Conservation (phyloP, 2,888 invertebrate genomes). For the Parascotia fuliginaria region DNA sequence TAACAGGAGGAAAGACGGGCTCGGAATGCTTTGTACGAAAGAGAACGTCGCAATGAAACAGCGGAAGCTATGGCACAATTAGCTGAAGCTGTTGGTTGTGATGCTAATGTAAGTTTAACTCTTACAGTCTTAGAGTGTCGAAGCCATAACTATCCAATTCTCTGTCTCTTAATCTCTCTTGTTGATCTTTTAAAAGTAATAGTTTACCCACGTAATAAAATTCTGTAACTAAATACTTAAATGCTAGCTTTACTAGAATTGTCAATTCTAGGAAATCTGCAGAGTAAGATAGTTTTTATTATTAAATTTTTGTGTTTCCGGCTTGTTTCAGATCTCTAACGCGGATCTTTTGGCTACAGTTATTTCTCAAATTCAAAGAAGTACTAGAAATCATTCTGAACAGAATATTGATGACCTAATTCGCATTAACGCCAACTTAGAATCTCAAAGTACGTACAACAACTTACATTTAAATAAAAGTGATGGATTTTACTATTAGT, state of each 20-base stretch:
- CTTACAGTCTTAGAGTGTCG: too few relatives aligned
- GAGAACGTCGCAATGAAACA: slow-evolving; percentile 54
- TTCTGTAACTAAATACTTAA: too few relatives aligned
- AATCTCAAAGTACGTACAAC: slow-evolving; percentile 49
- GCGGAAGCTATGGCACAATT: slow-evolving; percentile 51
- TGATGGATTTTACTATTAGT: too few relatives aligned
- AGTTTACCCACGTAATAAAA: too few relatives aligned
- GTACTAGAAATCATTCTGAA: slow-evolving; percentile 17
- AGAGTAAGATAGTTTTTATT: too few relatives aligned
- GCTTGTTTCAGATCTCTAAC: slow-evolving; percentile 42
- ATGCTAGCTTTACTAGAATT: too few relatives aligned
- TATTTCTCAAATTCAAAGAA: slow-evolving; percentile 44
- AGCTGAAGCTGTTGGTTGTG: slow-evolving; percentile 47
- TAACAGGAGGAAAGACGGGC: slow-evolving; percentile 56
- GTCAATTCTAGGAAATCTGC: too few relatives aligned
- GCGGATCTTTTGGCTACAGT: slow-evolving; percentile 50
- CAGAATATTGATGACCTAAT: slow-evolving; percentile 41
- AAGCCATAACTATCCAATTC: neutral
- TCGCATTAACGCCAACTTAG: slow-evolving; percentile 46
- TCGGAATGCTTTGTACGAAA: slow-evolving; percentile 61
- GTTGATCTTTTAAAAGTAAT: too few relatives aligned
- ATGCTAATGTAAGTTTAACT: slow-evolving; percentile 49
- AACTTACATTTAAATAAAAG: too few relatives aligned
- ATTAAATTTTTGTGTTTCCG: too few relatives aligned
- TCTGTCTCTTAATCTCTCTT: too few relatives aligned